phyloP scores from a whole-genome alignment of 2,888 invertebrate species.

The Nymphalis c-album region DNA sequence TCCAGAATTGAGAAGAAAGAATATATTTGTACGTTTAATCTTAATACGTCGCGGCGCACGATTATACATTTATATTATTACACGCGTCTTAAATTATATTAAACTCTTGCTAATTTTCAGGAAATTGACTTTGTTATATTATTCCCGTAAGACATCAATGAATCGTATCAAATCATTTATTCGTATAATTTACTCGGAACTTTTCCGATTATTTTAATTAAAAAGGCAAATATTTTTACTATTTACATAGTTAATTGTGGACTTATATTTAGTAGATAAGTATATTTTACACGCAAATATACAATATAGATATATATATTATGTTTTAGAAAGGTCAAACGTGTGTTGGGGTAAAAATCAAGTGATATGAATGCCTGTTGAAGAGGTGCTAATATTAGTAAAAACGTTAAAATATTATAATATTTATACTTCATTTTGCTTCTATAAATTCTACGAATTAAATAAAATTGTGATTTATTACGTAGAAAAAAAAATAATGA shows the following conservation, averaged over 20 bases:
- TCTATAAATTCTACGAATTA: background rate
- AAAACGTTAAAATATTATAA: background rate
- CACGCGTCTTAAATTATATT: background rate
- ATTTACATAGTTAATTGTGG: background rate
- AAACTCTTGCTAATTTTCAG: conserved; percentile 9
- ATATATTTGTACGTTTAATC: conserved; percentile 15
- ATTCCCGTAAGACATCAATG: background rate
- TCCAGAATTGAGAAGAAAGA: conserved; percentile 68
- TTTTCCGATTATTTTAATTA: background rate
- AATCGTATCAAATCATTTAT: conserved; percentile 1
- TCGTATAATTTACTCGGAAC: background rate
- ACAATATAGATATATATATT: background rate
- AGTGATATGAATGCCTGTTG: conserved; percentile 2
- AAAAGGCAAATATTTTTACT: conserved; percentile 8
- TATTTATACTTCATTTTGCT: background rate
- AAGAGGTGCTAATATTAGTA: conserved; percentile 7
- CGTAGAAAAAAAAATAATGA: background rate
- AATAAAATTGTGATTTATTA: background rate
- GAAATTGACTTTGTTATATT: conserved; percentile 8
- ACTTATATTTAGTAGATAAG: conserved; percentile 4
- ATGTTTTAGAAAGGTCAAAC: background rate
- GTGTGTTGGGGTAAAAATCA: background rate
- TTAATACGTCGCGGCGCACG: conserved; percentile 2
- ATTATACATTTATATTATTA: background rate
- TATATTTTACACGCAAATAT: background rate